These are phyloP conservation scores for Synergus umbraculus DNA, from an alignment of 2,888 invertebrate species.

Conservation along the genomic window DNA sequence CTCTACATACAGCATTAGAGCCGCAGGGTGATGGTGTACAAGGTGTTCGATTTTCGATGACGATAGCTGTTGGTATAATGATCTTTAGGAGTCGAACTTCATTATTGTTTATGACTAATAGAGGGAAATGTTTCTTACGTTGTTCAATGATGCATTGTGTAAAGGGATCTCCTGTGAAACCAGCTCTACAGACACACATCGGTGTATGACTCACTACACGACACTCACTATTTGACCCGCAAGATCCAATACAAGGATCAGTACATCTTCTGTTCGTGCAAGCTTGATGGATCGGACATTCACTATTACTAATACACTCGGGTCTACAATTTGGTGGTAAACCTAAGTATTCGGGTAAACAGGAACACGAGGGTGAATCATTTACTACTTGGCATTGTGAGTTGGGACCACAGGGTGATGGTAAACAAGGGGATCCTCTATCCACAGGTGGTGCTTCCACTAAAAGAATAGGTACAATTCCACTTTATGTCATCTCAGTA, in stretches of 20 bases:
- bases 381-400: constrained; percentile 77
- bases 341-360: constrained; percentile 77
- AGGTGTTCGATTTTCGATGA: constrained; percentile 75
- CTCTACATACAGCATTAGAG: constrained; percentile 84
- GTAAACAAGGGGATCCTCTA: constrained; percentile 75
- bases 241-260: constrained; percentile 73
- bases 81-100: neutral
- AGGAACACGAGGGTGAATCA: constrained; percentile 80
- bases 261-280: constrained; percentile 73
- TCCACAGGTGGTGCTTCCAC: constrained; percentile 45
- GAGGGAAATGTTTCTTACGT: constrained; percentile 57
- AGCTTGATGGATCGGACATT: constrained; percentile 75
- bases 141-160: constrained; percentile 61
- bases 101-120: neutral
- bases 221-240: constrained; percentile 71
- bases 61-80: constrained; percentile 33
- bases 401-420: constrained; percentile 78
- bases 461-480: constrained; percentile 1
- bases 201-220: constrained; percentile 72
- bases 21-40: constrained; percentile 89
- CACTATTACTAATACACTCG: constrained; percentile 76
- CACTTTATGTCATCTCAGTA: neutral
- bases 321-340: constrained; percentile 78
- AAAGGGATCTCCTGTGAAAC: constrained; percentile 74
- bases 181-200: constrained; percentile 74